Conservation (phyloP, 2,888 invertebrate species). For the Onchidella celtica region DNA sequence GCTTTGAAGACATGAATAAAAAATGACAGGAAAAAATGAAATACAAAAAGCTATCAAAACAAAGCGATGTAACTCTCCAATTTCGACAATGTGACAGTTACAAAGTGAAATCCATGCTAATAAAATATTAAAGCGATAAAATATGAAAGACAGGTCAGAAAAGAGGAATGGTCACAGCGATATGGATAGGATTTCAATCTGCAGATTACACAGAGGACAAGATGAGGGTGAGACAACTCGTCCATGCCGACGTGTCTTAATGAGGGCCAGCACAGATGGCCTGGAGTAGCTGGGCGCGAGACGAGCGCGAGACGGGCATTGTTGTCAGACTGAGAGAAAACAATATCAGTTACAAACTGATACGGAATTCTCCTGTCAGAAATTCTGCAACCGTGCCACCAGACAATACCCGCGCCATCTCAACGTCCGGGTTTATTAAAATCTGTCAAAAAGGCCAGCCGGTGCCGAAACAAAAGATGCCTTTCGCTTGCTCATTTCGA, state of each 20-base stretch:
- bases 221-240: no score
- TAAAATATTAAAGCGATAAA: no score
- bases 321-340: background rate
- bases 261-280: conserved; percentile 34
- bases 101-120: no score
- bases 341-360: conserved; percentile 29
- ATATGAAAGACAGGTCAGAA: no score
- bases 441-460: background rate
- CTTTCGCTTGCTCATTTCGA: background rate
- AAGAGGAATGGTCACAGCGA: no score
- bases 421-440: conserved; percentile 36
- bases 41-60: no score
- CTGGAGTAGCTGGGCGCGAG: background rate
- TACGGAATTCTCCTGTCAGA: background rate
- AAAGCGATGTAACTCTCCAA: no score
- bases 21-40: no score
- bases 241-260: background rate
- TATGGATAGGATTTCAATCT: no score
- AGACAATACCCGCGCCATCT: background rate
- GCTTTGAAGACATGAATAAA: no score
- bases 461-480: conserved; percentile 8
- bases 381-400: background rate
- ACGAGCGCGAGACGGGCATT: background rate
- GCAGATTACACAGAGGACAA: no score
- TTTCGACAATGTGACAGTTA: no score